Percentiles rank a stretch among this genome's conserved stretches.
Evolutionary conservation across 2,113 vertebrate species (phyloP).

Genomic region (rabbit (Oryctolagus cuniculus)): mOryCun1.1 NC_091442.1:86684001-86684500

Average conservation of each 20-base stretch:
- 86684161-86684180: background rate
- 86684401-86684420: no score
- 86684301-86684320: no score
- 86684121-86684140: background rate
- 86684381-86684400: no score
- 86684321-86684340: no score
- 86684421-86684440: no score
- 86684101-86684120: background rate
- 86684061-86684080: background rate
- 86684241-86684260: background rate
- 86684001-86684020: background rate
- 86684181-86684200: background rate
- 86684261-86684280: background rate
- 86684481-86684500: no score
- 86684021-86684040: background rate
- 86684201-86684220: background rate
- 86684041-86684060: background rate
- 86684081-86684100: background rate
- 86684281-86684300: background rate
- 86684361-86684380: no score
- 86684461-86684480: no score
- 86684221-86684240: background rate
- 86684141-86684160: background rate
- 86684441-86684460: no score
- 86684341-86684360: no score